Conservation (phyloP, 1,140 invertebrate species). For the Physella acuta region DNA sequence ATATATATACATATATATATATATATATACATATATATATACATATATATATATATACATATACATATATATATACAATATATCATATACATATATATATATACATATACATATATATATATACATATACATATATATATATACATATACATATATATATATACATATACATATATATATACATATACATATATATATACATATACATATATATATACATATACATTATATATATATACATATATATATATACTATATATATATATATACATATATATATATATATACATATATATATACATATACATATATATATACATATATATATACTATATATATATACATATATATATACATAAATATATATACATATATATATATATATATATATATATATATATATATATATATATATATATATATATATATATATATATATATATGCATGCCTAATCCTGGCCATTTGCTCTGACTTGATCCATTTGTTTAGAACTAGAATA, state of each 20-base stretch:
- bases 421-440: conserved; percentile 5
- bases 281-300: not conserved
- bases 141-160: not conserved
- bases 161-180: not conserved
- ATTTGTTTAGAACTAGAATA: too few species aligned
- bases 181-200: not conserved
- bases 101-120: not conserved
- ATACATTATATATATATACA: too few species aligned
- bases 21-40: not conserved
- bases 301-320: not conserved
- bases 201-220: not conserved
- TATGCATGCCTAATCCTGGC: too few species aligned
- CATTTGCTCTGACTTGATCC: too few species aligned
- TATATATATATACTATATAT: too few species aligned
- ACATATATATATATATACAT: not conserved
- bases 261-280: too few species aligned
- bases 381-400: conserved; percentile 5
- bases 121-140: not conserved
- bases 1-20: not conserved
- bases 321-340: too few species aligned
- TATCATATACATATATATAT: not conserved
- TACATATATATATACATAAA: not conserved
- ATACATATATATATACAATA: too few species aligned
- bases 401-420: conserved; percentile 5
- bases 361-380: not conserved